Percentiles rank a stretch among this genome's conserved stretches.
These are phyloP conservation scores for Galerucella pusilla DNA, from an alignment of 2,888 invertebrate genomes.

Conservation along the genomic window DNA sequence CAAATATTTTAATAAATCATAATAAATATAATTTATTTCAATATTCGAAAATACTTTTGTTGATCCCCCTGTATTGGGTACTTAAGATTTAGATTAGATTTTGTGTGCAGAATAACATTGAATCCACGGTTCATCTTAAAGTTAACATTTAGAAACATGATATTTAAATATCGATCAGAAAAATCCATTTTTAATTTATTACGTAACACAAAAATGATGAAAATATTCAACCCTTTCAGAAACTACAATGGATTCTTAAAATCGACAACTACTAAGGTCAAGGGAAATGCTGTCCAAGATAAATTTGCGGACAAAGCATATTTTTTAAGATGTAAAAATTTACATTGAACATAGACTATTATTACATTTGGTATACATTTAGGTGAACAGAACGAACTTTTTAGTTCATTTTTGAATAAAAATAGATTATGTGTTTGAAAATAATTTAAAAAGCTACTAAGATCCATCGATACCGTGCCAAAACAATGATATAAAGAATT, in stretches of 20 bases:
- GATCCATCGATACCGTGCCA: neutral
- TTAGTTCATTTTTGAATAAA: neutral
- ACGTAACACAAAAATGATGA: no score
- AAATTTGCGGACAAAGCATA: neutral
- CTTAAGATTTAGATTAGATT: no score
- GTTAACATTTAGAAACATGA: neutral
- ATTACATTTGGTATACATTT: neutral
- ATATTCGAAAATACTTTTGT: no score
- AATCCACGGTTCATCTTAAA: neutral
- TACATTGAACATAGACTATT: neutral
- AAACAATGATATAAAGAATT: neutral
- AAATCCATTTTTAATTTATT: no score
- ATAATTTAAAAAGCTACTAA: neutral
- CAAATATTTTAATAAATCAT: no score
- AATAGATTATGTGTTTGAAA: no score
- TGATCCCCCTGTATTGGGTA: no score
- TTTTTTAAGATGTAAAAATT: neutral
- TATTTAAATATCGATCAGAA: no score
- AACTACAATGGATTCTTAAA: neutral
- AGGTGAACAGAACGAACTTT: neutral
- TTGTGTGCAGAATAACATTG: no score
- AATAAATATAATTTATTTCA: no score
- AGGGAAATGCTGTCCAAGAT: neutral
- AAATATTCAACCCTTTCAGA: no score
- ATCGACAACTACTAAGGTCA: neutral